A percentile compares a stretch with the other conserved stretches of the same genome.
These are phyloP conservation scores for Drosophila nr. perissopoda DNA, from an alignment of 2,888 invertebrate genomes.

Conservation along the genomic window DNA sequence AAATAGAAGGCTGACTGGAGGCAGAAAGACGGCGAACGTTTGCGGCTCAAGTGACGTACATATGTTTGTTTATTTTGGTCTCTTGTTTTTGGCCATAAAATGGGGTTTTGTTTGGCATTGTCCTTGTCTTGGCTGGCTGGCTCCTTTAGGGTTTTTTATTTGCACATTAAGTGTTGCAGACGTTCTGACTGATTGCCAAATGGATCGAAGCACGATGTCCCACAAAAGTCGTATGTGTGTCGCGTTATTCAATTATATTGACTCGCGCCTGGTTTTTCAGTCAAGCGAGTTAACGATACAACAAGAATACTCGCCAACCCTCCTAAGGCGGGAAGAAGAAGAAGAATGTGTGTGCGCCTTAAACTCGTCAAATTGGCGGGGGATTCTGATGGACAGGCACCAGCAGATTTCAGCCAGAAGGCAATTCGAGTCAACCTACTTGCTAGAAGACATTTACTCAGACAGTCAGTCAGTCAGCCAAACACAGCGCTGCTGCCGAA, in stretches of 20 bases:
- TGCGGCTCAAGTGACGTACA: slow-evolving; percentile 34
- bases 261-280: slow-evolving; percentile 72
- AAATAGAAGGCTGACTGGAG: slow-evolving; percentile 29
- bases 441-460: slow-evolving; percentile 31
- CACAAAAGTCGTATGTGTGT: slow-evolving; percentile 25
- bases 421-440: slow-evolving; percentile 48
- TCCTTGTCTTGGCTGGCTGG: slow-evolving; percentile 64
- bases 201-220: slow-evolving; percentile 42
- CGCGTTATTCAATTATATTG: slow-evolving; percentile 76
- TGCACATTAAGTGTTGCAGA: slow-evolving; percentile 76
- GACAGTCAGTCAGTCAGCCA: slow-evolving; percentile 15
- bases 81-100: slow-evolving; percentile 70
- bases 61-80: slow-evolving; percentile 33
- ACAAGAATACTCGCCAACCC: slow-evolving; percentile 15
- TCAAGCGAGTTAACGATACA: slow-evolving; percentile 66
- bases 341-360: slow-evolving; percentile 21
- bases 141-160: slow-evolving; percentile 65
- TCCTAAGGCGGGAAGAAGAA: slow-evolving; percentile 7
- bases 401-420: slow-evolving; percentile 41
- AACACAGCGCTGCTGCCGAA: slow-evolving; percentile 27
- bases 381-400: slow-evolving; percentile 17
- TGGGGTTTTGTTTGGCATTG: slow-evolving; percentile 74
- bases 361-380: slow-evolving; percentile 22
- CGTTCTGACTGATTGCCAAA: slow-evolving; percentile 72
- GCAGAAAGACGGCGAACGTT: slow-evolving; percentile 11